Percentiles rank a stretch among this genome's conserved stretches.
phyloP scores from a whole-genome alignment of 2,113 vertebrate genomes.

The Phylloscopus trochiloides region DNA sequence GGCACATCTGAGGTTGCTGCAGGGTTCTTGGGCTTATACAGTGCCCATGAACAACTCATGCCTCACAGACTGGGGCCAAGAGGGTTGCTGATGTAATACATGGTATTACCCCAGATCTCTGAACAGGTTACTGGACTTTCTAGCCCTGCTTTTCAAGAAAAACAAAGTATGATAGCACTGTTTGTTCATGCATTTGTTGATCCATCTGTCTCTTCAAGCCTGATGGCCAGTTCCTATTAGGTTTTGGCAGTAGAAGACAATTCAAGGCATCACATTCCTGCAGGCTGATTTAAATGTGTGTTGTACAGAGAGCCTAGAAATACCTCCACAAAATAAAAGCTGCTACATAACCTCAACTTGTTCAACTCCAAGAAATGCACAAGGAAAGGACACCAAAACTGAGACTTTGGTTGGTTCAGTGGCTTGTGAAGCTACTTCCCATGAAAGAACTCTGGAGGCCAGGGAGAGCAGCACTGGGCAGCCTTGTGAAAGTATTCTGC shows the following conservation, averaged over 20 bases:
- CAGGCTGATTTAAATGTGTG: background rate
- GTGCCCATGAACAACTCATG: rapidly evolving
- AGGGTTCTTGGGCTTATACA: background rate
- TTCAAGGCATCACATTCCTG: background rate
- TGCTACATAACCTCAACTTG: background rate
- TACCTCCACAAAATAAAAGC: background rate
- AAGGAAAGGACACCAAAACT: background rate
- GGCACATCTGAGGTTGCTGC: background rate
- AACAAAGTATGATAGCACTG: background rate
- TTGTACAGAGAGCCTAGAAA: background rate
- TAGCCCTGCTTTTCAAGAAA: constrained; percentile 9
- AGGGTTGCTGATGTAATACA: background rate
- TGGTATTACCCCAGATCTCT: background rate
- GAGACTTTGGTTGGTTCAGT: background rate
- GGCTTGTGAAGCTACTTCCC: background rate
- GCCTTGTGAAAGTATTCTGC: background rate
- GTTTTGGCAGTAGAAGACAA: background rate
- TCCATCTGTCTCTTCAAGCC: background rate
- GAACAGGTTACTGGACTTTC: background rate
- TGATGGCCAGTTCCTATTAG: background rate
- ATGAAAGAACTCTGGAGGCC: background rate
- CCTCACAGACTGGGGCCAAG: background rate
- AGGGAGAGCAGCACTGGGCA: background rate
- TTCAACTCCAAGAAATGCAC: background rate
- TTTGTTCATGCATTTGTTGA: background rate